Evolutionary conservation across 2,797 vertebrate species (phyloP), one percentile per base, ranked within the genome.

Genomic region (Neoniphon sammara): DNA sequence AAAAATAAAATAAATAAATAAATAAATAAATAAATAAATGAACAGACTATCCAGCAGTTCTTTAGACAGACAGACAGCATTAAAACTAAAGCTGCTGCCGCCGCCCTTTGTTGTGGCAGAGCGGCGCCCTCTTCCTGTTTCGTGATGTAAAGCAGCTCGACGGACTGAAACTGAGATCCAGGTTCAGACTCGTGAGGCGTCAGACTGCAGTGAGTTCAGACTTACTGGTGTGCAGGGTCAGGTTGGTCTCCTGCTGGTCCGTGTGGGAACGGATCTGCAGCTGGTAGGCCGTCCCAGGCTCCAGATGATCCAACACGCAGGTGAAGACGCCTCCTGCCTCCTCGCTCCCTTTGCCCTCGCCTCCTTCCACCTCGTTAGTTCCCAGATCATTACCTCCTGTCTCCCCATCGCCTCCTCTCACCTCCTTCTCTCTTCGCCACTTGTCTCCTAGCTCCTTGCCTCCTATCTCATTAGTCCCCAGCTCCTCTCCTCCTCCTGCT

Each of bases 171-270:
- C 9, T 1, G 36, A 42, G 39, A 0, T 3, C 39, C 39, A 12
- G 39, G 12, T 1, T 42, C 39, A 42, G 12, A 42, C 39, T 12
- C 11, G 36, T 10, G 36, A 39, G n/a, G n/a, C n/a, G n/a, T n/a
- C n/a, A n/a, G n/a, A n/a, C n/a, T n/a, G n/a, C n/a, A 27, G 25
- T 27, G 25, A 27, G 25, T 27, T 4, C 25, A 27, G 63, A 89
- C 93, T 92, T 77, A 94, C 94, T 83, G 61, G 93, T 94, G 79
- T 91, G 61, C 11, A 86, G 30, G 1, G 88, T 92, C 71, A 92
- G 0, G 59, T 90, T 93, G 0, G 54, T 52, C 1, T 61, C 47
- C 58, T 84, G 60, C 3, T 23, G 0, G 30, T 85, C 81, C 0
- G 1, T 71, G 58, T 65, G 79, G 0, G 92, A 92, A 9, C 3